Conservation (phyloP, 2,888 invertebrate genomes). For the Pachliopta kotzebuea region DNA sequence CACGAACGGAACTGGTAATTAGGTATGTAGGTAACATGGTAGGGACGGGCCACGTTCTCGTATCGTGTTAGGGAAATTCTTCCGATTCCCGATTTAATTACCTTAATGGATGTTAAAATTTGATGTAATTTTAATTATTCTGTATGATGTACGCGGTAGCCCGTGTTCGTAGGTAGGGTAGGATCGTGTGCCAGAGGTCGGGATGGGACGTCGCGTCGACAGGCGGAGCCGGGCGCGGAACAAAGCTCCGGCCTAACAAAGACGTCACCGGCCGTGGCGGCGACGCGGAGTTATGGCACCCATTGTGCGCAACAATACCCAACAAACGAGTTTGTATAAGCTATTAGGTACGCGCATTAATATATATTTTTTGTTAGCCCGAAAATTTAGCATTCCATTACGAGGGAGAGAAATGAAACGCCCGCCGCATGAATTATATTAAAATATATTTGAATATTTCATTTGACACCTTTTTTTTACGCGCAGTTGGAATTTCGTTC, state of each 20-base stretch:
- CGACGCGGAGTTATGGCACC: conserved; percentile 80
- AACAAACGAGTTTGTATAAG: conserved; percentile 82
- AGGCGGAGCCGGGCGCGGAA: conserved; percentile 68
- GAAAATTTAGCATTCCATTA: conserved; percentile 81
- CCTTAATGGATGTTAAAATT: conserved; percentile 42
- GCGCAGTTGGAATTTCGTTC: conserved; percentile 74
- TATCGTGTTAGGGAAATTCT: conserved; percentile 32
- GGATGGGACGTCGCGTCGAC: conserved; percentile 62
- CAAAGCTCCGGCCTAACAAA: conserved; percentile 78
- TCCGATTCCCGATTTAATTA: conserved; percentile 45
- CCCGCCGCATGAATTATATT: conserved; percentile 81
- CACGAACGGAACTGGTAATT: conserved; percentile 73
- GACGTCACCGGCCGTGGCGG: conserved; percentile 79
- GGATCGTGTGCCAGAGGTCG: conserved; percentile 44
- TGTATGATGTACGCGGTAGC: conserved; percentile 35
- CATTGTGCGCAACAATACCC: conserved; percentile 81
- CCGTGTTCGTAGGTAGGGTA: conserved; percentile 37
- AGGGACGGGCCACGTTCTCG: conserved; percentile 37
- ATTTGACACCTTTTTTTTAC: conserved; percentile 77
- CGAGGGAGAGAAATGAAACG: conserved; percentile 81
- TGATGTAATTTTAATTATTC: conserved; percentile 29
- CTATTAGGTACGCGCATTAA: conserved; percentile 81
- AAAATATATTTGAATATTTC: conserved; percentile 82
- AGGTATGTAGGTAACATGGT: conserved; percentile 58
- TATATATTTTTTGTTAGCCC: conserved; percentile 81